These are phyloP conservation scores for Fistularia commersonii DNA, from an alignment of 2,797 vertebrate genomes.

Conservation along the genomic window DNA sequence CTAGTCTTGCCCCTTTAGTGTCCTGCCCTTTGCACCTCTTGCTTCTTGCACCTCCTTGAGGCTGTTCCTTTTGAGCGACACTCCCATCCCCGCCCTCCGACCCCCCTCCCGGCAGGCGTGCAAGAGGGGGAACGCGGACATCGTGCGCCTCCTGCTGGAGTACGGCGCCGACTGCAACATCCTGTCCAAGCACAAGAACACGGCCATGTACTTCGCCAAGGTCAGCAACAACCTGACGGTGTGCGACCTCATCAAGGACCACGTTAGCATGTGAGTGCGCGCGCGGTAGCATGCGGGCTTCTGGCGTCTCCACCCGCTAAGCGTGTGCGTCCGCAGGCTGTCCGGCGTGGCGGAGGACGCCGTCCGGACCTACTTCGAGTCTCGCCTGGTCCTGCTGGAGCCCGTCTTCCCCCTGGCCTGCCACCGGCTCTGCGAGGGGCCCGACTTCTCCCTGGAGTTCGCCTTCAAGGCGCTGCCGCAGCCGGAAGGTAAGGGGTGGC, in stretches of 20 bases:
- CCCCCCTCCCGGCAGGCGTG: constrained; percentile 79
- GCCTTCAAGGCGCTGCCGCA: constrained; percentile 84
- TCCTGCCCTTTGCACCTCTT: no score
- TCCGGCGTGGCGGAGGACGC: constrained; percentile 89
- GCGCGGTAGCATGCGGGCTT: no score
- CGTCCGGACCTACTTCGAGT: constrained; percentile 90
- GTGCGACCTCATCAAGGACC: constrained; percentile 87
- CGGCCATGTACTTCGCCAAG: constrained; percentile 88
- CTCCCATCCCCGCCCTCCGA: no score
- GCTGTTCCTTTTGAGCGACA: no score
- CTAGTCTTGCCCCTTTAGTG: no score
- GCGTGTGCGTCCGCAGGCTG: constrained; percentile 66
- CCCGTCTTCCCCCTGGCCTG: constrained; percentile 91
- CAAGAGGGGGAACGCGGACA: constrained; percentile 91
- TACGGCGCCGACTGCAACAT: constrained; percentile 93
- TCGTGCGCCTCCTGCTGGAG: constrained; percentile 93
- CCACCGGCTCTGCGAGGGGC: constrained; percentile 93
- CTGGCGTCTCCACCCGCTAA: neutral
- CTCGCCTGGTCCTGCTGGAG: constrained; percentile 85
- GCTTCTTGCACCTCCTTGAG: no score
- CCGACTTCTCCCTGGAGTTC: constrained; percentile 91
- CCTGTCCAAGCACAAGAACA: constrained; percentile 91
- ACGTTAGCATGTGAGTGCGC: constrained; percentile 85
- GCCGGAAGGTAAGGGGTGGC: constrained; percentile 79
- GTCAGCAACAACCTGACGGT: constrained; percentile 86